Evolutionary conservation across 2,113 vertebrate genomes (phyloP).

Genomic region (Phocoena sinus): DNA sequence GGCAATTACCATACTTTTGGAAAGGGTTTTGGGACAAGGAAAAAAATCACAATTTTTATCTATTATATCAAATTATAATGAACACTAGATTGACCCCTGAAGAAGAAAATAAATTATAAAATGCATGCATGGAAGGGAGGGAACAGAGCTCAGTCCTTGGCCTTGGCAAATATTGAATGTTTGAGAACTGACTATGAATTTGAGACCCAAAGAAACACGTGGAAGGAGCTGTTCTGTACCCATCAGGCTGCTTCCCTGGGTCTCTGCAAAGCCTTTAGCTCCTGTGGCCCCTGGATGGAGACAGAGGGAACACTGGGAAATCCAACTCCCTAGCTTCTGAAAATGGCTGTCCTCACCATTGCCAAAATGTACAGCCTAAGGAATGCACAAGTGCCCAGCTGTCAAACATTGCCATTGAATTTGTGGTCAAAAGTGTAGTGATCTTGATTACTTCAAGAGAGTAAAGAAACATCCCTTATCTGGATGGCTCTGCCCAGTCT

Average conservation of each 20-base stretch:
- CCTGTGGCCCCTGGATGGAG: not conserved
- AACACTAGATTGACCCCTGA: not conserved
- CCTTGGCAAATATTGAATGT: not conserved
- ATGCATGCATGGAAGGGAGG: not conserved
- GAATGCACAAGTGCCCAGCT: not conserved
- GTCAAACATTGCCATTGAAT: not conserved
- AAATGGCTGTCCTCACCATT: not conserved
- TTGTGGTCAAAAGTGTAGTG: not conserved
- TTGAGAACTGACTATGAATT: not conserved
- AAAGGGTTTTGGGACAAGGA: not conserved
- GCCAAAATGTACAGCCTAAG: not conserved
- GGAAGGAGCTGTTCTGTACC: not conserved
- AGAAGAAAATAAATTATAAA: conserved; percentile 4
- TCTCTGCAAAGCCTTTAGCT: not conserved
- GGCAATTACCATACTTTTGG: not conserved
- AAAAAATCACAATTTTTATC: not conserved
- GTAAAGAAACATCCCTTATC: not conserved
- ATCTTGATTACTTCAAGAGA: not conserved
- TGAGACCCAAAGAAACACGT: not conserved
- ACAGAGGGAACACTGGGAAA: not conserved
- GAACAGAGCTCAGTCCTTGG: not conserved
- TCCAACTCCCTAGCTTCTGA: not conserved
- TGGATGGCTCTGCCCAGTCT: not conserved
- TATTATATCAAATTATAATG: not conserved
- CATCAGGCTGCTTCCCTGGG: not conserved